A percentile compares a stretch with the other conserved stretches of the same genome.
Conservation (phyloP, 2,888 invertebrate species). For the Poecilus cupreus region DNA sequence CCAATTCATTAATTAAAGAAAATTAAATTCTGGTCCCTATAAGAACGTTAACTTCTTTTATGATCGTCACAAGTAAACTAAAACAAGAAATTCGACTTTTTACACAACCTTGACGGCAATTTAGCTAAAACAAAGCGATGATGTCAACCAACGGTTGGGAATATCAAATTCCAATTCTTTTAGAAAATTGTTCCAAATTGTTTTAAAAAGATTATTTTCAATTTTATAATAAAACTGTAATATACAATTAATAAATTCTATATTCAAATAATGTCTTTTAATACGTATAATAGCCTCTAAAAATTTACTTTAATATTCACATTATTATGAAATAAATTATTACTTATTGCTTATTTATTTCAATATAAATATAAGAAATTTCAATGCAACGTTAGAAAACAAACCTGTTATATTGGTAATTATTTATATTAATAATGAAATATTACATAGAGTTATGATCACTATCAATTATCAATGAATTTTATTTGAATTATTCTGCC, state of each 20-base stretch:
- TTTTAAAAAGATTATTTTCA: too few species aligned
- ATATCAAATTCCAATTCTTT: not conserved
- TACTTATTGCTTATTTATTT: too few species aligned
- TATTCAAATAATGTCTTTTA: too few species aligned
- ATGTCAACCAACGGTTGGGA: conserved; percentile 2
- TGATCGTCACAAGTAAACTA: not conserved
- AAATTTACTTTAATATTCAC: too few species aligned
- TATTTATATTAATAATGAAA: too few species aligned
- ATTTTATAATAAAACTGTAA: too few species aligned
- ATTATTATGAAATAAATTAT: too few species aligned
- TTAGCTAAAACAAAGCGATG: not conserved
- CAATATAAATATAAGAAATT: not conserved
- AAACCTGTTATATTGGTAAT: not conserved
- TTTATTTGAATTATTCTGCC: too few species aligned
- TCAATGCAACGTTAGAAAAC: not conserved
- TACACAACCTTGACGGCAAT: conserved; percentile 29
- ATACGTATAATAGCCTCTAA: too few species aligned
- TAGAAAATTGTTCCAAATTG: not conserved
- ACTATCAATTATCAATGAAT: too few species aligned
- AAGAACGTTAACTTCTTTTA: conserved; percentile 14
- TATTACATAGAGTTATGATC: too few species aligned
- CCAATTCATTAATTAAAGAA: conserved; percentile 35
- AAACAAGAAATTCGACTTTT: conserved; percentile 27
- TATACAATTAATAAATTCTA: too few species aligned
- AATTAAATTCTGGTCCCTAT: conserved; percentile 12